Evolutionary conservation across 2,888 invertebrate genomes (phyloP), one percentile per base, ranked within the genome.

Genomic region (Theretra japonica): DNA sequence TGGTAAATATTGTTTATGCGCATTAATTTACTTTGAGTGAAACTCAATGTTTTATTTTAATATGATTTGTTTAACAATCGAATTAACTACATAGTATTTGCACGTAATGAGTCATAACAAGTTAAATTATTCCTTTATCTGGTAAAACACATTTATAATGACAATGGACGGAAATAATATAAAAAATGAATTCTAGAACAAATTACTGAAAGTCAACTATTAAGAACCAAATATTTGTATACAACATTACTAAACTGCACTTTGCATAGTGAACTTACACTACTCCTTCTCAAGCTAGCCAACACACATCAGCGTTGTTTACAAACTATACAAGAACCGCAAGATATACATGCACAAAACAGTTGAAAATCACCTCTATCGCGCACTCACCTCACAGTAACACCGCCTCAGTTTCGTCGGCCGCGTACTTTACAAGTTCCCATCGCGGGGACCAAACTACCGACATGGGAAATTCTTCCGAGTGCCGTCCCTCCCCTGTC

Each of bases 401-500:
- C 53, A 53, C 5, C 41, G 17, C 17, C 65, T 21, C 65, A 23
- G 65, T 65, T 65, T 65, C 23, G 65, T 41, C 23, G 65, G 4
- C n/a, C 65, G 23, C 23, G 70, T 33, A 70, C 21, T 70, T 70
- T 62, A 62, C 65, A 65, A 65, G 65, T 48, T 17, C 2, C 23
- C 17, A 41, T 70, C 8, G 58, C 48, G 17, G 70, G 65, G 48
- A 23, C 23, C 48, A 68, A 71, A 68, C 41, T 71, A 50, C 15
- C 41, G 41, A 41, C 41, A 28, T 65, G 65, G 65, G 65, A 41
- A 70, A 60, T 60, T 69, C 56, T 62, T 57, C 17, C 28, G 65
- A 50, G 69, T 71, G 65, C 57, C 71, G 60, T 60, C 50, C 8
- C 25, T 53, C 30, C 70, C 53, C n/a, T 71, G 62, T 65, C 50